Evolutionary conservation across 2,797 vertebrate species (phyloP).

Genomic region (Enteromius paludinosus): DNA sequence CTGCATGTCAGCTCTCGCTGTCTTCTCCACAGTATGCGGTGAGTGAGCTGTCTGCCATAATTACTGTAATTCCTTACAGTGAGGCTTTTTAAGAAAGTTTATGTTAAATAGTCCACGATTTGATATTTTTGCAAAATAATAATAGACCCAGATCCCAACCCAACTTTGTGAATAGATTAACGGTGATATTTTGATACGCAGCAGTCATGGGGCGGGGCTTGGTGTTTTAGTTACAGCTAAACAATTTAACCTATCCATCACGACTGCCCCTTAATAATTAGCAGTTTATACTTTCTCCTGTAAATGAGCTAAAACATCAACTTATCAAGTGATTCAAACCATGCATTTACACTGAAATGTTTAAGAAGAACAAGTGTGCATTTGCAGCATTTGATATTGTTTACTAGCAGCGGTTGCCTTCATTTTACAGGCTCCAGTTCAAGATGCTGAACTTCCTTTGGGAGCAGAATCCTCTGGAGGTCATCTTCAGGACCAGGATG

Average conservation of each 20-base stretch:
- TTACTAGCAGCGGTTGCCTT: neutral
- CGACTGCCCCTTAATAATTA: neutral
- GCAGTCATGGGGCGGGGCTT: no score
- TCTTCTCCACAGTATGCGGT: conserved; percentile 46
- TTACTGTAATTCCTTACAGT: neutral
- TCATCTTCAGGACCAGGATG: conserved; percentile 78
- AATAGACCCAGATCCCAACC: no score
- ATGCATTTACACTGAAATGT: neutral
- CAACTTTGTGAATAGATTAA: no score
- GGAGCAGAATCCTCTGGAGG: conserved; percentile 83
- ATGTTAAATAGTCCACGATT: neutral
- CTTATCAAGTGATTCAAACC: neutral
- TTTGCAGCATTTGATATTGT: neutral
- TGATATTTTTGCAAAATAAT: neutral
- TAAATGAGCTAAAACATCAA: neutral
- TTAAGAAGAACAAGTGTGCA: neutral
- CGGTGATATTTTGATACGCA: no score
- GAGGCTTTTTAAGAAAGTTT: neutral
- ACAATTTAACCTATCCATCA: no score
- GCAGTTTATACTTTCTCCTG: neutral
- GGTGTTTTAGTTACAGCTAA: no score
- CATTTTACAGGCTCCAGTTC: conserved; percentile 40
- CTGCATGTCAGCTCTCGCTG: conserved; percentile 22
- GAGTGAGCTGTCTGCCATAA: neutral
- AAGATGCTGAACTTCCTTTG: conserved; percentile 76